Conservation (phyloP, 2,888 invertebrate genomes). For the Gonocerus acuteangulatus region DNA sequence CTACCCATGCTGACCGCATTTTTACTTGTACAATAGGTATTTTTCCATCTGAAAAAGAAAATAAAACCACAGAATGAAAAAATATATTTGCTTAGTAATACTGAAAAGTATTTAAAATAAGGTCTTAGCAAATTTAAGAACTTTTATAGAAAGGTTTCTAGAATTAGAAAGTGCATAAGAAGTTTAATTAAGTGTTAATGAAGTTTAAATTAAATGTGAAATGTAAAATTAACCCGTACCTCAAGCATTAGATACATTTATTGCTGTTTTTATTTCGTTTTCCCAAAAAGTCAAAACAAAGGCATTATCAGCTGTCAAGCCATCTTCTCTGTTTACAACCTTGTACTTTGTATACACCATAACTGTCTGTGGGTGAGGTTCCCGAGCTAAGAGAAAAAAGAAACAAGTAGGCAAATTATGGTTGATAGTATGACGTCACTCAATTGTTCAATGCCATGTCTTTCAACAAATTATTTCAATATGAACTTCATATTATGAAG, state of each 20-base stretch:
- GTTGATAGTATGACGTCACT: too few species aligned
- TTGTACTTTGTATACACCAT: too few species aligned
- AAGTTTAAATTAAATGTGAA: too few species aligned
- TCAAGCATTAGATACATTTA: constrained; percentile 2
- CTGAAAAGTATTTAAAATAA: neutral
- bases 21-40: constrained; percentile 13
- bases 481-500: too few species aligned
- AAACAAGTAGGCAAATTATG: too few species aligned
- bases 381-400: too few species aligned
- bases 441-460: too few species aligned
- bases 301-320: constrained; percentile 19
- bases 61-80: neutral
- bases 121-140: constrained; percentile 4
- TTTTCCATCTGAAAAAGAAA: constrained; percentile 22
- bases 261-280: neutral
- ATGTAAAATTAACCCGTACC: neutral
- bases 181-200: too few species aligned
- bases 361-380: too few species aligned
- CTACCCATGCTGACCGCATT: constrained; percentile 39
- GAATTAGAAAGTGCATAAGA: neutral
- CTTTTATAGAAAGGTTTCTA: neutral
- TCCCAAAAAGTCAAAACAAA: neutral
- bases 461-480: too few species aligned
- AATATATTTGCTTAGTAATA: neutral
- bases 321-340: neutral